Conservation (phyloP, 2,888 invertebrate species). For the Polydrusus cervinus region DNA sequence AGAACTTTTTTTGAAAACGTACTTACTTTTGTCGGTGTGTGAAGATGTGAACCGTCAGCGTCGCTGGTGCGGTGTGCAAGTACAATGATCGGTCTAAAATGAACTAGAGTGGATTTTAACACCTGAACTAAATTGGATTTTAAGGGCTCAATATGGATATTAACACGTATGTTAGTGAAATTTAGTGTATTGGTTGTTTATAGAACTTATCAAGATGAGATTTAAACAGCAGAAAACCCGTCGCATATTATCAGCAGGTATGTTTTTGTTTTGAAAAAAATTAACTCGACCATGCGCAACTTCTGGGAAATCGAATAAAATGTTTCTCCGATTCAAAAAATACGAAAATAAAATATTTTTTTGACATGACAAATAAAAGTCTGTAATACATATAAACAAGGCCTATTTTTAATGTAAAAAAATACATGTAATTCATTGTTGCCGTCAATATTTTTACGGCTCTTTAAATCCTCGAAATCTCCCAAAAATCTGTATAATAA, state of each 20-base stretch:
- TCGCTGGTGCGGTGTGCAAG: background rate
- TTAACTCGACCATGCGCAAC: no score
- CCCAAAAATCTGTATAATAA: constrained; percentile 11
- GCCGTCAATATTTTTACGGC: background rate
- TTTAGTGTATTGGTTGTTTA: constrained; percentile 47
- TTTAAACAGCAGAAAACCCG: constrained; percentile 64
- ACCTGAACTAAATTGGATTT: background rate
- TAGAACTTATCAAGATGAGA: constrained; percentile 61
- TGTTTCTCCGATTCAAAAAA: no score
- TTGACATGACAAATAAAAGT: no score
- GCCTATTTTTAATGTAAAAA: no score
- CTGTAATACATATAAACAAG: no score
- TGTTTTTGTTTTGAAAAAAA: constrained; percentile 54
- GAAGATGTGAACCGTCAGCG: background rate
- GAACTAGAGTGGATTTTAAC: background rate
- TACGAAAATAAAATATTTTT: no score
- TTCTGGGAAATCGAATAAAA: no score
- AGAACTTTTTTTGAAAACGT: background rate
- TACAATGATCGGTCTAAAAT: background rate
- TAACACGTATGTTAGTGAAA: background rate
- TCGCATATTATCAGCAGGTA: constrained; percentile 67
- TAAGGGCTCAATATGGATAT: background rate
- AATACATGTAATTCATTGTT: background rate
- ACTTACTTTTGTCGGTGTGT: background rate
- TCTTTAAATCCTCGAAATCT: background rate